phyloP scores from a whole-genome alignment of 2,888 invertebrate species.

The Troides aeacus region DNA sequence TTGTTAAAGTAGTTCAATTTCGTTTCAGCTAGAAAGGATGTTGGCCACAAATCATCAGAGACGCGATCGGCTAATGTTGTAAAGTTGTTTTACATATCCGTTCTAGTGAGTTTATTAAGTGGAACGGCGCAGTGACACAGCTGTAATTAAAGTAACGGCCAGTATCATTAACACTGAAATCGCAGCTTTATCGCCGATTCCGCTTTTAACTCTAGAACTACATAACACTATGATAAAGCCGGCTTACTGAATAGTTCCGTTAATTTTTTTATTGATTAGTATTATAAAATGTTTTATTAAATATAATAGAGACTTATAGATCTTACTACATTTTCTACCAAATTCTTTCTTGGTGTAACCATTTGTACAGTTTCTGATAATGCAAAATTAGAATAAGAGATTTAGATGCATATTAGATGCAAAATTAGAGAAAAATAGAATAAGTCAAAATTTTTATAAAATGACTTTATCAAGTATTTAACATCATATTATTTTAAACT shows the following conservation, averaged over 20 bases:
- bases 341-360: too few relatives aligned
- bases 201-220: slow-evolving; percentile 52
- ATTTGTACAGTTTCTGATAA: too few relatives aligned
- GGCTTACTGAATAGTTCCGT: slow-evolving; percentile 25
- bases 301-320: too few relatives aligned
- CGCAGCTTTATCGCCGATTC: slow-evolving; percentile 50
- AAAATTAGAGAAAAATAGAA: too few relatives aligned
- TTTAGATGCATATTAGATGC: too few relatives aligned
- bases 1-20: slow-evolving; percentile 51
- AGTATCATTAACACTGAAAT: slow-evolving; percentile 61
- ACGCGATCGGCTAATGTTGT: slow-evolving; percentile 61
- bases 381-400: too few relatives aligned
- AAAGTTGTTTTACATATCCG: slow-evolving; percentile 69
- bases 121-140: slow-evolving; percentile 63
- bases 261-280: too few relatives aligned
- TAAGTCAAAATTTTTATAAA: too few relatives aligned
- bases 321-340: too few relatives aligned
- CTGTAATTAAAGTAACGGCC: slow-evolving; percentile 74
- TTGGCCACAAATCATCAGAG: slow-evolving; percentile 59
- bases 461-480: too few relatives aligned
- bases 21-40: slow-evolving; percentile 64
- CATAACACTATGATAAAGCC: slow-evolving; percentile 45
- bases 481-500: too few relatives aligned
- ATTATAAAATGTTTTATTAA: too few relatives aligned
- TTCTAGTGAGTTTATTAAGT: slow-evolving; percentile 70